Base-by-base conservation (phyloP, 1,140 invertebrate genomes). In the Cylas formicarius region DNA sequence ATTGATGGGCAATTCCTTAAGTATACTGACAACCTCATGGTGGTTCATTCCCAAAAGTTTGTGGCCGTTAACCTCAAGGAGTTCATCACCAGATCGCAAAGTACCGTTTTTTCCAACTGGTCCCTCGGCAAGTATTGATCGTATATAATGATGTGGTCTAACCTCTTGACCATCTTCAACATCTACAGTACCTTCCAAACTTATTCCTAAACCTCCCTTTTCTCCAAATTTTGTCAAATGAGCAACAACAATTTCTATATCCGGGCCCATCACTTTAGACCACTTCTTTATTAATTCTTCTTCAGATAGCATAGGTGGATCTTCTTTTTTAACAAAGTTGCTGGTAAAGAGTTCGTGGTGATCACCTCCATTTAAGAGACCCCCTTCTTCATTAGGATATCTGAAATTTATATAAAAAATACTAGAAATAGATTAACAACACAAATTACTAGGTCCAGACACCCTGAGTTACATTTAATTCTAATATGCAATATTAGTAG, bases 21-120 rank as follows among this genome's bases (percentile, higher is more conserved):
- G 71, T 56, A 95, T 93, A 42, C 82, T 84, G 34, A 97, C 93
- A 40, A 97, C 93, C 67, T 96, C 92, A 63, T 92, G 78, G 65
- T 97, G 92, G 71, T 95, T 94, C 73, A 96, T 87, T 27, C 94
- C 94, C 34, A 97, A 74, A n/a, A 99, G 71, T 40, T 88, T 79
- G 59, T 88, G 82, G 4, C 91, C 91, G 70, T 99, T 99, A 4
- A 98, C 94, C 83, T 97, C 73, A 75, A 94, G 71, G 17, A 97
- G 69, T 68, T 97, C 93, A 69, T 97, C 93, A 2, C 91, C 90
- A 36, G 86, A 85, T 43, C 77, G 76, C 2, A 96, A 73, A 16
- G 77, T 72, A 4, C 82, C 86, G 63, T 90, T 91, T 31, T 83
- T 77, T 13, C 92, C 93, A 0, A 97, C 92, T 0, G 94, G 93